Conservation (phyloP, 2,888 invertebrate genomes). For the Drosophila fulvimacula region DNA sequence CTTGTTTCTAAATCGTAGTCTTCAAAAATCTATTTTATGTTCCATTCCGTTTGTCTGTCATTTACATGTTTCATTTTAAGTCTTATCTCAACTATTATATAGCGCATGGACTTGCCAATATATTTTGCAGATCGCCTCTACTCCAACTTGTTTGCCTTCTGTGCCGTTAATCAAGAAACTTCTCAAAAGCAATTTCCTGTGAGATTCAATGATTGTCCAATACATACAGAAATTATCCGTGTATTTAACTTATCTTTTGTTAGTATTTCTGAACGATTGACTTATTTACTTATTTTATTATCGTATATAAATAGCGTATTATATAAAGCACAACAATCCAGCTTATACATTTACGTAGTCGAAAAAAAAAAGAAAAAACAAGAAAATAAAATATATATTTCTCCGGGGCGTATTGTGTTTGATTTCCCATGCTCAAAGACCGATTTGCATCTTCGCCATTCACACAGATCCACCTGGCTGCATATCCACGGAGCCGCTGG, state of each 20-base stretch:
- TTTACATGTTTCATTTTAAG: constrained; percentile 5
- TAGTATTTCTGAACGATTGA: constrained; percentile 75
- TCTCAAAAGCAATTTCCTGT: constrained; percentile 69
- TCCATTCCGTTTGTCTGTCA: constrained; percentile 13
- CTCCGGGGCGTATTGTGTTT: constrained; percentile 83
- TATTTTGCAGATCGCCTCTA: constrained; percentile 66
- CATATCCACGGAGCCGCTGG: constrained; percentile 90
- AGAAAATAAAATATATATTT: constrained; percentile 81
- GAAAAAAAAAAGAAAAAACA: constrained; percentile 73
- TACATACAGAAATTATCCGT: constrained; percentile 58
- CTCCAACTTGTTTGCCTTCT: constrained; percentile 51
- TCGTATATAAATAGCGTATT: constrained; percentile 78
- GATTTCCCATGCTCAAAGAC: constrained; percentile 34
- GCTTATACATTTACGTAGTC: constrained; percentile 81
- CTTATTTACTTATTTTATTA: constrained; percentile 70
- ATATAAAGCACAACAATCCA: constrained; percentile 80
- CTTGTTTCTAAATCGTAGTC: neutral
- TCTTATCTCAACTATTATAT: constrained; percentile 10
- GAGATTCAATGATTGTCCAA: constrained; percentile 60
- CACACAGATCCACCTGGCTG: constrained; percentile 91
- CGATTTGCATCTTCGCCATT: constrained; percentile 7
- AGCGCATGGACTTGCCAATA: constrained; percentile 24
- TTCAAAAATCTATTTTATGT: constrained; percentile 1
- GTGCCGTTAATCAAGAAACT: constrained; percentile 56
- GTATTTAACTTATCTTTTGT: constrained; percentile 81